A percentile compares a stretch with the other conserved stretches of the same genome.
Conservation (phyloP, 2,113 vertebrate genomes). For the Coturnix japonica region DNA sequence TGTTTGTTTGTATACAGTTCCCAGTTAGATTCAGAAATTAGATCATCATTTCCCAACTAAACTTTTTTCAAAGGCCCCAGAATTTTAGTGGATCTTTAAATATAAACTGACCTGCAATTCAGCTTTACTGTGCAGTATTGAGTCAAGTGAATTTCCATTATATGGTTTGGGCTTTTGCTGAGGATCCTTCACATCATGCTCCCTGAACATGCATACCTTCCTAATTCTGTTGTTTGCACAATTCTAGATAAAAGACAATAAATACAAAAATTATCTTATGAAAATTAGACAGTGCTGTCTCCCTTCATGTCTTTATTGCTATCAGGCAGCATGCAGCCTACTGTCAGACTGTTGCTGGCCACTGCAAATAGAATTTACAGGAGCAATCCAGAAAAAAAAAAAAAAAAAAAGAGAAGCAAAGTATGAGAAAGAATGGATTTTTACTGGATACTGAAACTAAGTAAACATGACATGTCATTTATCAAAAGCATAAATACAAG, state of each 20-base stretch:
- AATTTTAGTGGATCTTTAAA: not conserved
- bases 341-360: slow-evolving; percentile 22
- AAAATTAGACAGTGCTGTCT: not conserved
- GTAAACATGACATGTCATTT: slow-evolving; percentile 60
- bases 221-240: not conserved
- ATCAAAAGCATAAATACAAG: slow-evolving; percentile 69
- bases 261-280: not conserved
- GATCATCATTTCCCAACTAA: not conserved
- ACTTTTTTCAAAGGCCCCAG: not conserved
- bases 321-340: not conserved
- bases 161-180: not conserved
- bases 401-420: slow-evolving; percentile 4
- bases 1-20: not conserved
- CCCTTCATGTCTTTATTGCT: not conserved
- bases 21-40: not conserved
- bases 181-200: not conserved
- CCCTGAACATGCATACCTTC: not conserved
- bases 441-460: slow-evolving; percentile 51
- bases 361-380: not conserved
- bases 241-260: not conserved
- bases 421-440: not conserved
- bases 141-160: not conserved
- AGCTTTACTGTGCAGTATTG: not conserved
- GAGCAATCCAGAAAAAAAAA: not conserved
- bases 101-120: not conserved